Conservation (phyloP, 1,140 invertebrate genomes). For the Mya arenaria region DNA sequence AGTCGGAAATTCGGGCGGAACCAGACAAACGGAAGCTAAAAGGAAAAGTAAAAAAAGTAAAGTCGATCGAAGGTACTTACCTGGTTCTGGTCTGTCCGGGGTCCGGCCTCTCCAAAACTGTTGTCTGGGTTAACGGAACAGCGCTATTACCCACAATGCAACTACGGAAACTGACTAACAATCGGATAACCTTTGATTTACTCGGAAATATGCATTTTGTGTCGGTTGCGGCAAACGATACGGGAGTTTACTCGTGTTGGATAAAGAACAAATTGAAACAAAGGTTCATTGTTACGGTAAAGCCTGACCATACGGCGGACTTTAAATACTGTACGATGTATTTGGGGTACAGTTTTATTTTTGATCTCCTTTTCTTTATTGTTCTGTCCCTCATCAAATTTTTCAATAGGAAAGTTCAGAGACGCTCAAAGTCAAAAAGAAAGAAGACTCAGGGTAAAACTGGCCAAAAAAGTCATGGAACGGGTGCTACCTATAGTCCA, state of each 20-base stretch:
- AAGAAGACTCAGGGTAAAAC: too few relatives aligned
- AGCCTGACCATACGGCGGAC: neutral
- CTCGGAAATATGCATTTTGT: slow-evolving; percentile 35
- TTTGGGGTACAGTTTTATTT: slow-evolving; percentile 10
- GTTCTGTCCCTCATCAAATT: neutral
- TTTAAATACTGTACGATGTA: neutral
- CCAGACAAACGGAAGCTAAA: neutral
- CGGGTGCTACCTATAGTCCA: too few relatives aligned
- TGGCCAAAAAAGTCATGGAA: too few relatives aligned
- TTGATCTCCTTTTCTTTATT: slow-evolving; percentile 19
- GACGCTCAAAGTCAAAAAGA: neutral
- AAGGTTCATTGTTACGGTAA: neutral
- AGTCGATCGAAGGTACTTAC: neutral
- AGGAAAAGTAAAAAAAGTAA: neutral
- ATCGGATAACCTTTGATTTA: slow-evolving; percentile 17
- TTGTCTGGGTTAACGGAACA: slow-evolving; percentile 23
- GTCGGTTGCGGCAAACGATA: neutral
- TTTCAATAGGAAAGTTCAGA: slow-evolving; percentile 16
- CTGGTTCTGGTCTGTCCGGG: slow-evolving; percentile 27
- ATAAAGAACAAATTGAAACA: neutral
- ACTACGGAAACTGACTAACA: neutral
- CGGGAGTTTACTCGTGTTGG: slow-evolving; percentile 36
- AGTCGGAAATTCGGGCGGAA: neutral
- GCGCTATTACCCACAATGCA: neutral
- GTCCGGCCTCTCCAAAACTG: neutral